A percentile compares a stretch with the other conserved stretches of the same genome.
phyloP scores from a whole-genome alignment of 2,797 vertebrate species.

The Chaenodraco wilsoni region DNA sequence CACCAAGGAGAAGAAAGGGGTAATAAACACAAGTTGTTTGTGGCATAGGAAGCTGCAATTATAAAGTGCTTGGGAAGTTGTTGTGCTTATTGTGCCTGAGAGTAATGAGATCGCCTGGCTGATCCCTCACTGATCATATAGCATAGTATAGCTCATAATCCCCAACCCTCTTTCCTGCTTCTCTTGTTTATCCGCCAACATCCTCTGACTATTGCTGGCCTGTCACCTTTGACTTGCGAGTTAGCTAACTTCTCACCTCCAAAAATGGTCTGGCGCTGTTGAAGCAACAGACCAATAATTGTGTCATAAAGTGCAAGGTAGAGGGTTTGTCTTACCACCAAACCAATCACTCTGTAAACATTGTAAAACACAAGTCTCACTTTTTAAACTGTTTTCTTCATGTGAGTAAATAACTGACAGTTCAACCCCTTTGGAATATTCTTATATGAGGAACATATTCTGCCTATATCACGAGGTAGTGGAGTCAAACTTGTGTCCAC shows the following conservation, averaged over 20 bases:
- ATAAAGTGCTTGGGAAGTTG: slow-evolving; percentile 78
- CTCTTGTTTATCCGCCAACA: slow-evolving; percentile 72
- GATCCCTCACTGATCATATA: slow-evolving; percentile 75
- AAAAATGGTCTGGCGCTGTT: slow-evolving; percentile 24
- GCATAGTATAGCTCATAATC: slow-evolving; percentile 70
- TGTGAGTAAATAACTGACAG: slow-evolving; percentile 5
- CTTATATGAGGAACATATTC: background rate
- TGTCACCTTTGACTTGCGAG: slow-evolving; percentile 65
- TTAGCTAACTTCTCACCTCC: slow-evolving; percentile 60
- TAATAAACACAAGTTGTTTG: slow-evolving; percentile 81
- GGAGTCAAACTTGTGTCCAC: background rate
- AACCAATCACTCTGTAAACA: slow-evolving; percentile 16
- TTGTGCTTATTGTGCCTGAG: slow-evolving; percentile 70
- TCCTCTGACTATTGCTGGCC: slow-evolving; percentile 68
- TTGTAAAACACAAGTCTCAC: slow-evolving; percentile 1
- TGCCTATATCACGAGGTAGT: background rate
- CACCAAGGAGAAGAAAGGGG: slow-evolving; percentile 54
- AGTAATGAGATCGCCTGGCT: slow-evolving; percentile 80
- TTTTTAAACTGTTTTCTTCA: slow-evolving; percentile 2
- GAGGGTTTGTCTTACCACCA: slow-evolving; percentile 34
- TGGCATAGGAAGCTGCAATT: slow-evolving; percentile 76
- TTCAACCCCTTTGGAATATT: slow-evolving; percentile 10
- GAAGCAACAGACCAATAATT: slow-evolving; percentile 18
- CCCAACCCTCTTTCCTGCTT: slow-evolving; percentile 66
- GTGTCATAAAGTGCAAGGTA: slow-evolving; percentile 26